Conservation (phyloP, 53 echinoderm and acorn worm species). For the Holothuria leucospilota region DNA sequence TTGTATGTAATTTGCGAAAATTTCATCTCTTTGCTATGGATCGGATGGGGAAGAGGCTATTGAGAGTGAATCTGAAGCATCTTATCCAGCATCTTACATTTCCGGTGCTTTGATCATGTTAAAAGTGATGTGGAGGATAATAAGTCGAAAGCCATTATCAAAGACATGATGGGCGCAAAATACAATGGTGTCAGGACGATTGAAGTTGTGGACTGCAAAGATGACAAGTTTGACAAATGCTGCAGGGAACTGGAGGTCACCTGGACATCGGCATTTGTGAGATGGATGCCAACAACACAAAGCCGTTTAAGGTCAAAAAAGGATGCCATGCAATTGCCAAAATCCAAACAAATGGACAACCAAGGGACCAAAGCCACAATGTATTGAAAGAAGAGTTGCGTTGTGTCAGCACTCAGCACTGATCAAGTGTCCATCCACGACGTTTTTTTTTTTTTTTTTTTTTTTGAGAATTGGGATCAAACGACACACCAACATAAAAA, state of each 20-base stretch:
- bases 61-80: no score
- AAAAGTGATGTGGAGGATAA: no score
- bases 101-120: no score
- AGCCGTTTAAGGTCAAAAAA: background rate
- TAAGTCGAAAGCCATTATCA: background rate
- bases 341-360: conserved; percentile 14
- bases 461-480: no score
- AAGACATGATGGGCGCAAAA: background rate
- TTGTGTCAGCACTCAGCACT: background rate
- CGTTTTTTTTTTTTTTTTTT: no score
- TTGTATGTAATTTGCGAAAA: no score
- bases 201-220: conserved; percentile 1
- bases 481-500: no score
- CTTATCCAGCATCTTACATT: no score
- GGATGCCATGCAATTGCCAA: background rate
- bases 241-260: conserved; percentile 1
- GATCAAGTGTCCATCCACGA: conserved; percentile 15
- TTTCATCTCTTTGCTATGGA: no score
- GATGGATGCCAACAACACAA: background rate
- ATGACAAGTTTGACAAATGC: background rate
- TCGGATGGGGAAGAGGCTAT: no score
- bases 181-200: conserved; percentile 14
- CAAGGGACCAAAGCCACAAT: conserved; percentile 12
- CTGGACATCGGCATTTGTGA: background rate
- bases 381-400: background rate